Evolutionary conservation across 1,140 invertebrate species (phyloP).

Genomic region (Eulimnadia texana): DNA sequence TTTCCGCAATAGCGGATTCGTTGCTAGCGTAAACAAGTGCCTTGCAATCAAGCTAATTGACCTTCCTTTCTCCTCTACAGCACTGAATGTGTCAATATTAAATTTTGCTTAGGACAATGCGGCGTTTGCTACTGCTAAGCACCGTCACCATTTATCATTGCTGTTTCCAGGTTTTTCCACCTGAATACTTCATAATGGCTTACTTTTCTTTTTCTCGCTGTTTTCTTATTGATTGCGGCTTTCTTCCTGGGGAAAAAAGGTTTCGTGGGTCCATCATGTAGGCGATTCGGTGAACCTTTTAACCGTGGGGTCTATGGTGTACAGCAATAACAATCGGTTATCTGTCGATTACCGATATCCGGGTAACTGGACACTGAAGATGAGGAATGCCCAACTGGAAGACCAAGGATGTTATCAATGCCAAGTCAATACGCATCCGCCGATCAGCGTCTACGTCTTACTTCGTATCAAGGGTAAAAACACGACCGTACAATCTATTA

Average conservation of each 20-base stretch:
- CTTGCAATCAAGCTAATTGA: no score
- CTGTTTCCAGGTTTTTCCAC: background rate
- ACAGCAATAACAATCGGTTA: conserved; percentile 7
- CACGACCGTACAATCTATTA: background rate
- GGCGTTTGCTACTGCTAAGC: no score
- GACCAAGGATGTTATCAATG: conserved; percentile 6
- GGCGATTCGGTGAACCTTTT: background rate
- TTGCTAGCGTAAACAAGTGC: background rate
- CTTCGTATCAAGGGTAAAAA: background rate
- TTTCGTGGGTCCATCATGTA: background rate
- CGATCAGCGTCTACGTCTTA: conserved; percentile 2
- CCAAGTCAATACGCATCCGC: conserved; percentile 8
- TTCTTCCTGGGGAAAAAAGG: no score
- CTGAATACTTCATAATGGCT: background rate
- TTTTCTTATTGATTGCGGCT: background rate
- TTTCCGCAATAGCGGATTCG: background rate
- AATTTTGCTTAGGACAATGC: background rate
- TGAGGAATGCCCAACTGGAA: background rate
- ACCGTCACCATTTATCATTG: background rate
- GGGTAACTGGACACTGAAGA: conserved; percentile 9
- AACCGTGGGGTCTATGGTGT: background rate
- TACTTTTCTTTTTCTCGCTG: background rate
- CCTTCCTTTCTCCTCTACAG: background rate
- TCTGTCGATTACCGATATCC: conserved; percentile 1
- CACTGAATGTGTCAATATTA: background rate